Conservation (phyloP, 2,113 vertebrate species). For the Siniperca knerii region DNA sequence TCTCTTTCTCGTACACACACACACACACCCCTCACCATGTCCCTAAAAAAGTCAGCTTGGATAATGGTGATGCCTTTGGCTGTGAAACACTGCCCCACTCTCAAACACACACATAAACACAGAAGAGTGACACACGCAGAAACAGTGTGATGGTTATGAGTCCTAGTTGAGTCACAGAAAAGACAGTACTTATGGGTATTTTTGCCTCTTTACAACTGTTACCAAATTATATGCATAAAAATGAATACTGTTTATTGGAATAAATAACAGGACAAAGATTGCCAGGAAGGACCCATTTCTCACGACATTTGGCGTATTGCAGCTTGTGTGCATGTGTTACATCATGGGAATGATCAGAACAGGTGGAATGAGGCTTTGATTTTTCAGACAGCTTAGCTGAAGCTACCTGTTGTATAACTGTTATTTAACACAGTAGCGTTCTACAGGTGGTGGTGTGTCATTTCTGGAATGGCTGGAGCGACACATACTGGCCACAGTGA, state of each 20-base stretch:
- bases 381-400: conserved; percentile 22
- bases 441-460: conserved; percentile 21
- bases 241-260: not conserved
- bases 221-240: not conserved
- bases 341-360: conserved; percentile 26
- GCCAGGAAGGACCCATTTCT: not conserved
- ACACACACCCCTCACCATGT: conserved; percentile 36
- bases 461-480: not conserved
- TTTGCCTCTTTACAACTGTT: conserved; percentile 31
- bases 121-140: conserved; percentile 11
- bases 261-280: not conserved
- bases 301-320: not conserved
- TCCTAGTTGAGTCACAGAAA: conserved; percentile 33
- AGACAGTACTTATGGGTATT: conserved; percentile 25
- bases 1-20: conserved; percentile 9
- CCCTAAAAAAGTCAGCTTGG: conserved; percentile 63
- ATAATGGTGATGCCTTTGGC: conserved; percentile 69
- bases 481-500: not conserved
- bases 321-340: not conserved
- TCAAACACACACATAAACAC: conserved; percentile 50
- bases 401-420: conserved; percentile 17
- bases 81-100: conserved; percentile 66
- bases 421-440: conserved; percentile 5
- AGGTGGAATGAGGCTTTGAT: conserved; percentile 1
- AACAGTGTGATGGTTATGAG: conserved; percentile 28